Percentiles rank a stretch among this genome's conserved stretches.
Evolutionary conservation across 2,113 vertebrate genomes (phyloP).

Genomic region (Ptychochromis oligacanthus): DNA sequence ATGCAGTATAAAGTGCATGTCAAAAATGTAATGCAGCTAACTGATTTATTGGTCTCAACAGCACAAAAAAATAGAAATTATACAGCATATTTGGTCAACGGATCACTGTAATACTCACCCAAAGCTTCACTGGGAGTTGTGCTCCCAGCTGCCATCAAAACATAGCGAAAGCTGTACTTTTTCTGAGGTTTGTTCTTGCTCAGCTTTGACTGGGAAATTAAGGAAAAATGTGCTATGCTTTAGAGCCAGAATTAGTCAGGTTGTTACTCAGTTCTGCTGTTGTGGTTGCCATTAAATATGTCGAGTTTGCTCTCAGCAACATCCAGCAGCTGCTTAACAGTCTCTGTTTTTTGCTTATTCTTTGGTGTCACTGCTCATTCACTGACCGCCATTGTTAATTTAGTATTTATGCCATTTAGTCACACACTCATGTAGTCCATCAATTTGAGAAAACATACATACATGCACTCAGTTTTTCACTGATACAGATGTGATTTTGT

Average conservation of each 20-base stretch:
- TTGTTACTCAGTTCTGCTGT: slow-evolving; percentile 2
- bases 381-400: not conserved
- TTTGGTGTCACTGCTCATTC: not conserved
- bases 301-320: not conserved
- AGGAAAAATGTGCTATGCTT: not conserved
- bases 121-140: not conserved
- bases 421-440: not conserved
- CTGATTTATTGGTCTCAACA: not conserved
- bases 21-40: too few relatives aligned
- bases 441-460: not conserved
- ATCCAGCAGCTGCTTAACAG: not conserved
- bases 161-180: not conserved
- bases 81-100: not conserved
- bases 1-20: too few relatives aligned
- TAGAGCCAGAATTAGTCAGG: not conserved
- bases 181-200: not conserved
- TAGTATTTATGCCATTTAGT: not conserved
- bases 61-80: not conserved
- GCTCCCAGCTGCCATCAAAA: not conserved
- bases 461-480: not conserved
- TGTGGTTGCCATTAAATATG: not conserved
- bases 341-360: not conserved
- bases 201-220: not conserved
- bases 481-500: slow-evolving; percentile 57
- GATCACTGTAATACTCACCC: not conserved